A percentile compares a stretch with the other conserved stretches of the same genome.
phyloP scores from a whole-genome alignment of 2,797 vertebrate species.

The Chromobotia macracanthus region DNA sequence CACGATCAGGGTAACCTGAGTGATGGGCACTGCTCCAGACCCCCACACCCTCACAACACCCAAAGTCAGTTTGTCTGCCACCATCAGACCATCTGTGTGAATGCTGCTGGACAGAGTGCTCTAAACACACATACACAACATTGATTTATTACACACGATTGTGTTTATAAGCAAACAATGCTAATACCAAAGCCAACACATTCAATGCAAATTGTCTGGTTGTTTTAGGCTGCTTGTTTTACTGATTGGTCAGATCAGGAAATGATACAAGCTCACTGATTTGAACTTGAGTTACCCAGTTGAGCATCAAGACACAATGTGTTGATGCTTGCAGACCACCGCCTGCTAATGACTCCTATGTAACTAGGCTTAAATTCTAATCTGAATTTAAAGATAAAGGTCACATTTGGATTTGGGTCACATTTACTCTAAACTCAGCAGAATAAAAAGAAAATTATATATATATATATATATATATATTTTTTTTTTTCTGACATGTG shows the following conservation, averaged over 20 bases:
- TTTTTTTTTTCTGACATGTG: too few relatives aligned
- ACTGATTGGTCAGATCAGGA: background rate
- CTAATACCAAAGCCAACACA: background rate
- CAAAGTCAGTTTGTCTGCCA: conserved; percentile 64
- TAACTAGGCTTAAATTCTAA: too few relatives aligned
- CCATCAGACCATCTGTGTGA: conserved; percentile 17
- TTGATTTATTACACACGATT: conserved; percentile 11
- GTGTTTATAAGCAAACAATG: background rate
- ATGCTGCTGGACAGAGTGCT: background rate
- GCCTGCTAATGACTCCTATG: too few relatives aligned
- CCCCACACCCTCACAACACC: conserved; percentile 82
- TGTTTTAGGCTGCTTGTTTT: background rate
- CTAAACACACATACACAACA: conserved; percentile 26
- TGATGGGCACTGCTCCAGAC: conserved; percentile 42
- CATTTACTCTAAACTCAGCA: too few relatives aligned
- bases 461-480: too few relatives aligned
- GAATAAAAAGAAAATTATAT: too few relatives aligned
- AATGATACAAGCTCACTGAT: background rate
- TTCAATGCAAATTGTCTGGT: background rate
- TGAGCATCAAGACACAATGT: too few relatives aligned
- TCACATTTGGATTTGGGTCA: too few relatives aligned
- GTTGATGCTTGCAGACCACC: too few relatives aligned
- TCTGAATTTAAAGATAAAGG: too few relatives aligned
- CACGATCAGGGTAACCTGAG: conserved; percentile 54
- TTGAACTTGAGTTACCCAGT: too few relatives aligned